A percentile compares a stretch with the other conserved stretches of the same genome.
These are phyloP conservation scores for Stenchaetothrips biformis DNA, from an alignment of 2,888 invertebrate species.

Conservation along the genomic window DNA sequence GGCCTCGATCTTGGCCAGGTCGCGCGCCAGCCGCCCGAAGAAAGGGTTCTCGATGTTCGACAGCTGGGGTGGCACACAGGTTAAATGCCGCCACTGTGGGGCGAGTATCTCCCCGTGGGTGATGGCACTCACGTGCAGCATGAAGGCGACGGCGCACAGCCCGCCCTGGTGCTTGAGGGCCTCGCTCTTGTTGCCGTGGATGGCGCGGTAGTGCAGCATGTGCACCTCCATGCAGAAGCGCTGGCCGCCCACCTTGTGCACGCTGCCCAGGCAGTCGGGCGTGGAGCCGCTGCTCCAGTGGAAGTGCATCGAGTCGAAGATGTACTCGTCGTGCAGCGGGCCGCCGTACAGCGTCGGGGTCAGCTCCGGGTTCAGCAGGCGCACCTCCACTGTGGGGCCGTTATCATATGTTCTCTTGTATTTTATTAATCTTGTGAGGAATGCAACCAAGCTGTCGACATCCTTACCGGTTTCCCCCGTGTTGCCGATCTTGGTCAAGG, in stretches of 20 bases:
- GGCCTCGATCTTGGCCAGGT: conserved; percentile 5
- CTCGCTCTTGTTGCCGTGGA: background rate
- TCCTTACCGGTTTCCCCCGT: background rate
- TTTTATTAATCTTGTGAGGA: background rate
- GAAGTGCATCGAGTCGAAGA: conserved; percentile 22
- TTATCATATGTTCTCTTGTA: background rate
- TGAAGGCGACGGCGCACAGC: conserved; percentile 14
- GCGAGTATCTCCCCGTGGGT: background rate
- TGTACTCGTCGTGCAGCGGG: background rate
- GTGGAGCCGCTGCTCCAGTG: background rate
- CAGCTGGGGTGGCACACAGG: background rate
- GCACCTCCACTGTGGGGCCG: background rate
- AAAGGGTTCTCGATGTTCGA: background rate
- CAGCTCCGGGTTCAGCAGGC: background rate
- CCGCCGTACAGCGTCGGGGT: background rate
- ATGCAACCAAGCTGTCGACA: background rate
- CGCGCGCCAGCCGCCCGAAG: background rate
- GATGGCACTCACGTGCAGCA: background rate
- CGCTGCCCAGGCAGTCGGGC: background rate
- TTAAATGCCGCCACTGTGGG: background rate
- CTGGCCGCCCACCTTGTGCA: conserved; percentile 3
- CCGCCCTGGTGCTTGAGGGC: conserved; percentile 5
- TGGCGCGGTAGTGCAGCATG: conserved; percentile 3
- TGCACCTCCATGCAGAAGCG: conserved; percentile 20
- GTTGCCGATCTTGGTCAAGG: background rate